Conservation (phyloP, 1,140 invertebrate genomes). For the Oppia nitens region DNA sequence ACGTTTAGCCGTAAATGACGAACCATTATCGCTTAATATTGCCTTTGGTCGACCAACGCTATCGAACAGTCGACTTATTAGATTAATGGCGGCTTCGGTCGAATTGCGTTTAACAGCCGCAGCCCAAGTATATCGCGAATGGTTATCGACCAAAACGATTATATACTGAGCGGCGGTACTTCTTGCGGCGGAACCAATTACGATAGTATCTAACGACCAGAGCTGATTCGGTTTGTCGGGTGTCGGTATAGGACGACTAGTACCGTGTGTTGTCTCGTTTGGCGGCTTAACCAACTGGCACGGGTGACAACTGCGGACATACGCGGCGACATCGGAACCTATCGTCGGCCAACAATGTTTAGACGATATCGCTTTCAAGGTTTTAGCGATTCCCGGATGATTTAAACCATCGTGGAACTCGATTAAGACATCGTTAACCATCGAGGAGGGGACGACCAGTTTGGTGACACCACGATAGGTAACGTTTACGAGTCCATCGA, state of each 20-base stretch:
- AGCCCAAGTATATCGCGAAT: constrained; percentile 6
- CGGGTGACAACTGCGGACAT: background rate
- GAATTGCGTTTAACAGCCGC: constrained; percentile 21
- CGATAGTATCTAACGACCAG: background rate
- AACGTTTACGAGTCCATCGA: background rate
- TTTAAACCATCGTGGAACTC: background rate
- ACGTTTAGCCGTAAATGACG: constrained; percentile 26
- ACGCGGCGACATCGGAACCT: background rate
- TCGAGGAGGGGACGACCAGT: background rate
- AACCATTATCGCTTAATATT: constrained; percentile 30
- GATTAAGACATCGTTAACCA: background rate
- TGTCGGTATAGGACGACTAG: background rate
- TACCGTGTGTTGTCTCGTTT: background rate
- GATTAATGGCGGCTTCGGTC: constrained; percentile 23
- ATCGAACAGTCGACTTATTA: constrained; percentile 25
- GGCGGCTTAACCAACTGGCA: background rate
- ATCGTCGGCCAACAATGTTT: background rate
- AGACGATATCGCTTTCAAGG: background rate
- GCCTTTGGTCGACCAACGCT: constrained; percentile 25
- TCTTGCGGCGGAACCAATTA: background rate
- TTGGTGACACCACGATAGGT: background rate
- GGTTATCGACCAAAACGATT: background rate
- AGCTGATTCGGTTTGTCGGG: background rate
- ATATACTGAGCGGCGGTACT: background rate
- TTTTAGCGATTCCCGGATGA: background rate